Percentiles rank a stretch among this genome's conserved stretches.
These are phyloP conservation scores for Pseudolaguvia tuberculata DNA, from an alignment of 2,113 vertebrate genomes.

Conservation along the genomic window DNA sequence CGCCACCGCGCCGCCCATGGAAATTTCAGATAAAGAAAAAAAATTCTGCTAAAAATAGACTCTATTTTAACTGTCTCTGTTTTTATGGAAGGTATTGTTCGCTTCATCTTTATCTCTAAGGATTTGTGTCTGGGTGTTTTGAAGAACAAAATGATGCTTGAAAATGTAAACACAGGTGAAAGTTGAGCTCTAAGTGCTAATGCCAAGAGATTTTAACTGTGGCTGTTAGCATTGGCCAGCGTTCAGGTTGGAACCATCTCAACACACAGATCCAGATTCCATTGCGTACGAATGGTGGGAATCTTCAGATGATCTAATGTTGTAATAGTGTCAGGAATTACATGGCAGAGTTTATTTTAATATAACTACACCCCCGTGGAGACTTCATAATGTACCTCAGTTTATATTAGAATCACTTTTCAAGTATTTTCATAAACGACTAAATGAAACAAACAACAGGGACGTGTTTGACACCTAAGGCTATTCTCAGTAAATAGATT, in stretches of 20 bases:
- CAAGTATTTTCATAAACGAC: slow-evolving; percentile 29
- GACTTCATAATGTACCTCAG: slow-evolving; percentile 33
- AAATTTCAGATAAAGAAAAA: too few species aligned
- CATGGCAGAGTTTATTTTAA: slow-evolving; percentile 44
- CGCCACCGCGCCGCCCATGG: too few species aligned
- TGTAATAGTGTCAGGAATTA: slow-evolving; percentile 39
- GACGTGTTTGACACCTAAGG: not conserved
- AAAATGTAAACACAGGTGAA: slow-evolving; percentile 27
- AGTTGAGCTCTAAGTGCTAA: slow-evolving; percentile 29
- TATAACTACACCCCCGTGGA: slow-evolving; percentile 34
- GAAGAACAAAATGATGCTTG: not conserved
- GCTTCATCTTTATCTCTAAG: not conserved
- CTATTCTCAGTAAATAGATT: not conserved
- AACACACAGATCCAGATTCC: slow-evolving; percentile 32
- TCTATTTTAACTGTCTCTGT: not conserved
- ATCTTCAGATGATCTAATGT: slow-evolving; percentile 43
- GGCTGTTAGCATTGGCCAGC: slow-evolving; percentile 34
- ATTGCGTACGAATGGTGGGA: slow-evolving; percentile 33
- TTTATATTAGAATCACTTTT: slow-evolving; percentile 45
- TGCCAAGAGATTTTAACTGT: slow-evolving; percentile 24
- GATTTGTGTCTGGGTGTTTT: slow-evolving; percentile 12
- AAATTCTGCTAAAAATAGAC: not conserved
- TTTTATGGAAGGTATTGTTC: not conserved
- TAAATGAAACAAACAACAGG: slow-evolving; percentile 13
- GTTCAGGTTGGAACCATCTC: slow-evolving; percentile 29